Evolutionary conservation across 2,797 vertebrate species (phyloP), one percentile per base, ranked within the genome.

Genomic region (Antennarius maculatus): DNA sequence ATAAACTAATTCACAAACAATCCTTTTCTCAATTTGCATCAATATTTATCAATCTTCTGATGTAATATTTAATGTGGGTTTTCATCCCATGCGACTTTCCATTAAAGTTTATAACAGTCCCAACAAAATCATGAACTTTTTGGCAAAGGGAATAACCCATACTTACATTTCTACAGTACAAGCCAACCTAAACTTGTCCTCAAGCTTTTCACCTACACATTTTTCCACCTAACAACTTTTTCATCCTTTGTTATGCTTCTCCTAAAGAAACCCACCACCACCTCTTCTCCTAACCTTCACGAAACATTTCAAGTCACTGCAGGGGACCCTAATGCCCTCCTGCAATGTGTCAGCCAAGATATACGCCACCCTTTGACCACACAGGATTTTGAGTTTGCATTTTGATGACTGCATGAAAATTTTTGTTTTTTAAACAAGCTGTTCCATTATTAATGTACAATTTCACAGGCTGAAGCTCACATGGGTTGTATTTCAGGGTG

Each of bases 391-490:
- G 37, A 59, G 54, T 66, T 61, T 62, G 59, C 46, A 69, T 74
- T 76, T 66, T 54, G 69, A 78, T 66, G 46, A 76, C 31, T 34
- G 31, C 31, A 34, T 34, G 5, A 34, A 34, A 34, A 34, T 71
- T 29, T 5, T 15, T 31, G 14, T 9, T 23, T 34, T 57, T 4
- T 54, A 54, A 5, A 29, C 17, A 46, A 31, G 2, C 8, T 51
- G n/a, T 27, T 37, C 31, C 12, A 43, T 18, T 17, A 63, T 58
- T 57, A 49, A 43, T 60, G 54, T 2, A 48, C 10, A 7, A 14
- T 55, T 64, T 58, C 6, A 7, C 51, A 0, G 7, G 3, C 6
- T 45, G 1, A n/a, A 6, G 39, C 12, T 29, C 23, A 39, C 50
- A 43, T 49, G 18, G 16, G 52, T 11, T 54, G 17, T 48, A 58